Evolutionary conservation across 2,888 invertebrate genomes (phyloP).

Genomic region (Tipula confusa): DNA sequence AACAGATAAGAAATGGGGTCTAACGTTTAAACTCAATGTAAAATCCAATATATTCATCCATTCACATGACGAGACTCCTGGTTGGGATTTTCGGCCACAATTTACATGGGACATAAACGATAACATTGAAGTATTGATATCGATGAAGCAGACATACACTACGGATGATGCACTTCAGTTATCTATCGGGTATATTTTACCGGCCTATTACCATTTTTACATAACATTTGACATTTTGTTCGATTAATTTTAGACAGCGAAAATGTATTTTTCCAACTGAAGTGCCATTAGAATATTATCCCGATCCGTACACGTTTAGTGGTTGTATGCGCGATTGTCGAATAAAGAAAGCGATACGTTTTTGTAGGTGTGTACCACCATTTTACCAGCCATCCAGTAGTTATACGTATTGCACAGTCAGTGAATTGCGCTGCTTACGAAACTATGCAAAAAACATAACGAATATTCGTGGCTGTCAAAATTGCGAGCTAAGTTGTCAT

Average conservation of each 20-base stretch:
- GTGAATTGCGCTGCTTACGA: constrained; percentile 58
- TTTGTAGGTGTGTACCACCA: constrained; percentile 68
- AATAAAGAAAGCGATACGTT: constrained; percentile 59
- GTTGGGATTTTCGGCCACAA: constrained; percentile 64
- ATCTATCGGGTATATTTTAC: constrained; percentile 47
- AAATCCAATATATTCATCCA: constrained; percentile 54
- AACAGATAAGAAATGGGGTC: constrained; percentile 50
- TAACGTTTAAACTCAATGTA: constrained; percentile 45
- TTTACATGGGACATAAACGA: constrained; percentile 60
- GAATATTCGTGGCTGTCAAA: constrained; percentile 56
- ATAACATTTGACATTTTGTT: neutral
- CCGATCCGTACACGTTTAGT: constrained; percentile 63
- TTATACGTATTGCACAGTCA: constrained; percentile 57
- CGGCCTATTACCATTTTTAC: no score
- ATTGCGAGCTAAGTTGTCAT: constrained; percentile 68
- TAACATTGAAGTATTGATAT: constrained; percentile 51
- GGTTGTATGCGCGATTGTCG: constrained; percentile 72
- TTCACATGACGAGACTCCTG: constrained; percentile 66
- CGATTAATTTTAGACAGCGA: constrained; percentile 57
- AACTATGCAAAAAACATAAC: constrained; percentile 54
- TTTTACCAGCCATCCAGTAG: constrained; percentile 63
- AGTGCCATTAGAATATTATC: constrained; percentile 54
- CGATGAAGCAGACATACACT: constrained; percentile 72
- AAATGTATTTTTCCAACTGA: constrained; percentile 70
- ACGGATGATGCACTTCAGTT: constrained; percentile 69